phyloP scores from a whole-genome alignment of 92 coral and sea anemone genomes.

The Bergia puertoricense region DNA sequence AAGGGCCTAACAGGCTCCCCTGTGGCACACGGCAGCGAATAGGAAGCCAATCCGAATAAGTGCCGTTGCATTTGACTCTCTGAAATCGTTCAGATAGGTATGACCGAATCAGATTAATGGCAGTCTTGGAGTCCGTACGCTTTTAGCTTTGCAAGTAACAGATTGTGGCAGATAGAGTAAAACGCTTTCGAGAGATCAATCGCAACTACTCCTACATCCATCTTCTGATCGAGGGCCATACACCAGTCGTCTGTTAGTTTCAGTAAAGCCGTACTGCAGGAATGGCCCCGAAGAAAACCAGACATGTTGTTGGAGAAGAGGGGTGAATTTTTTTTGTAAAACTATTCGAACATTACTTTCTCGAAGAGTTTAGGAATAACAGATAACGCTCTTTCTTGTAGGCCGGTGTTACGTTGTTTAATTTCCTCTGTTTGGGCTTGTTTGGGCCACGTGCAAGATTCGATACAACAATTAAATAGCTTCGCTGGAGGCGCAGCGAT shows the following conservation, averaged over 20 bases:
- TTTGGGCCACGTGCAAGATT: constrained; percentile 13
- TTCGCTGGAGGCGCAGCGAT: constrained; percentile 40
- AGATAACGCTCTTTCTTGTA: constrained; percentile 47
- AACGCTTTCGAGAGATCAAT: constrained; percentile 49
- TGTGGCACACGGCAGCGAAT: constrained; percentile 56
- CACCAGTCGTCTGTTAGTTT: constrained; percentile 52
- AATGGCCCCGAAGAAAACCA: constrained; percentile 47
- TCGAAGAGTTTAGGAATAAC: constrained; percentile 42
- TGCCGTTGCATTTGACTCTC: constrained; percentile 40
- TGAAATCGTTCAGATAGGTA: neutral
- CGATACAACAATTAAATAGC: constrained; percentile 38
- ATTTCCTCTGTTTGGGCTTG: constrained; percentile 42
- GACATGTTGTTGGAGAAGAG: constrained; percentile 47
- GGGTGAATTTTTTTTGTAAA: constrained; percentile 31
- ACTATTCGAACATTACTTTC: constrained; percentile 41
- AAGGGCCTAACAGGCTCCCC: constrained; percentile 54
- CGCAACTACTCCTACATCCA: constrained; percentile 17
- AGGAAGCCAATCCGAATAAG: constrained; percentile 16
- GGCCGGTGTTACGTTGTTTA: constrained; percentile 44
- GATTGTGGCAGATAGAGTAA: constrained; percentile 41
- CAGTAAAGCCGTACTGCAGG: constrained; percentile 39
- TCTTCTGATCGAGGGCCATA: constrained; percentile 37
- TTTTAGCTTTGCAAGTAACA: constrained; percentile 30
- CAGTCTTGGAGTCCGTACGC: constrained; percentile 45
- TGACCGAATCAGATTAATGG: neutral